Evolutionary conservation across 2,888 invertebrate genomes (phyloP), one percentile per base, ranked within the genome.

Genomic region (Poecilobothrus nobilitatus): DNA sequence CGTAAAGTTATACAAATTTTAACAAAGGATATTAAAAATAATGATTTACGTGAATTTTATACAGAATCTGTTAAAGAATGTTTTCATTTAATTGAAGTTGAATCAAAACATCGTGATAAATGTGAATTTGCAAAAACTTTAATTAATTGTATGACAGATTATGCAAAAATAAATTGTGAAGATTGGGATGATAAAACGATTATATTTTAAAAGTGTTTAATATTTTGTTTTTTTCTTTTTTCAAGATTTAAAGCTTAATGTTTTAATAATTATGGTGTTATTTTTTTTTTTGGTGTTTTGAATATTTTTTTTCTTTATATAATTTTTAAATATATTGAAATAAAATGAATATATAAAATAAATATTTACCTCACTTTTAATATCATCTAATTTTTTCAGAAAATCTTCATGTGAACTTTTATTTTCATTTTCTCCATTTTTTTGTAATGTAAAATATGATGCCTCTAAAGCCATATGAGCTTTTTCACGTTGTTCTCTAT

Each of bases 21-120:
- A 66, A 85, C 86, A 5, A 87, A 87, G 76, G 86, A 87, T 70
- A 83, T 88, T 1, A 84, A 84, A 18, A 86, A 88, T 76, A 84
- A 86, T 62, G 89, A 89, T 72, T 75, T 91, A 1, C 84, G 84
- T 27, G 88, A 89, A 76, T 91, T 91, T 74, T 80, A 91, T 5
- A 87, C 88, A 73, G 89, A 91, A 76, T 86, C 89, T 0, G 85
- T 89, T 65, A 86, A 88, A 71, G 88, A 90, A 73, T 91, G 91
- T 74, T 91, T 90, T 74, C 87, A 87, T 73, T 85, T 87, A 73
- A 74, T 89, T 66, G 83, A 81, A 22, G 74, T 80, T 86, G 86
- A 84, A 72, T 84, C 84, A 65, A 83, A 84, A 34, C 80, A 82
- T 37, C 83, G 84, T 71, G 87, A 89, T 15, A 86, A 87, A 72